Conservation (phyloP, 2,797 vertebrate species). For the Molossus alvarezi region DNA sequence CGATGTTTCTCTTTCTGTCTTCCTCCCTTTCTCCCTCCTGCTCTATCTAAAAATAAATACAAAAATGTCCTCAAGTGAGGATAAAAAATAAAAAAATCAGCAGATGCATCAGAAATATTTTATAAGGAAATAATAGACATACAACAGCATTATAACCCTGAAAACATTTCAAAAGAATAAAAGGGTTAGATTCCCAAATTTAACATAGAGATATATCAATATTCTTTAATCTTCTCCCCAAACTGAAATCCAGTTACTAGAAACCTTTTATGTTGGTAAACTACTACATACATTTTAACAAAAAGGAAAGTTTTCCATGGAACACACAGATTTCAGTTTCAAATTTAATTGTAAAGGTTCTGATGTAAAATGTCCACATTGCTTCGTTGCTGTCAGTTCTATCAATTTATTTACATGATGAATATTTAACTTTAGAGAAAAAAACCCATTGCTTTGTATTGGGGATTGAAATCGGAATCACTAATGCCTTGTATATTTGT, state of each 20-base stretch:
- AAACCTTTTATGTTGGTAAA: background rate
- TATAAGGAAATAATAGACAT: background rate
- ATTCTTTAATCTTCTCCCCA: constrained; percentile 12
- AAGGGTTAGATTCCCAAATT: background rate
- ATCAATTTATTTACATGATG: background rate
- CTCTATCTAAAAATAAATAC: too few relatives aligned
- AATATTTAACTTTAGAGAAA: background rate
- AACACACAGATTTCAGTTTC: background rate
- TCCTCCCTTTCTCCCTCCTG: too few relatives aligned
- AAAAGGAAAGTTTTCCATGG: background rate
- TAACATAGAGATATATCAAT: constrained; percentile 23
- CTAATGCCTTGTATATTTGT: background rate
- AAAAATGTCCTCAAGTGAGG: too few relatives aligned
- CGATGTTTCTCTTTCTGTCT: too few relatives aligned
- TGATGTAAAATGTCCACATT: background rate
- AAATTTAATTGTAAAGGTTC: constrained; percentile 37
- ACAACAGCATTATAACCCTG: background rate
- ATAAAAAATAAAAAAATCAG: background rate
- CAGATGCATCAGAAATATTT: background rate
- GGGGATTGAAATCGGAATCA: constrained; percentile 49
- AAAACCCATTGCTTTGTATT: background rate
- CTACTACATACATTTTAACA: constrained; percentile 15
- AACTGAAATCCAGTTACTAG: background rate
- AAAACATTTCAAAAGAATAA: constrained; percentile 2
- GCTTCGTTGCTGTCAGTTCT: background rate